Conservation (phyloP, 2,797 vertebrate species). For the Aselliscus stoliczkanus region DNA sequence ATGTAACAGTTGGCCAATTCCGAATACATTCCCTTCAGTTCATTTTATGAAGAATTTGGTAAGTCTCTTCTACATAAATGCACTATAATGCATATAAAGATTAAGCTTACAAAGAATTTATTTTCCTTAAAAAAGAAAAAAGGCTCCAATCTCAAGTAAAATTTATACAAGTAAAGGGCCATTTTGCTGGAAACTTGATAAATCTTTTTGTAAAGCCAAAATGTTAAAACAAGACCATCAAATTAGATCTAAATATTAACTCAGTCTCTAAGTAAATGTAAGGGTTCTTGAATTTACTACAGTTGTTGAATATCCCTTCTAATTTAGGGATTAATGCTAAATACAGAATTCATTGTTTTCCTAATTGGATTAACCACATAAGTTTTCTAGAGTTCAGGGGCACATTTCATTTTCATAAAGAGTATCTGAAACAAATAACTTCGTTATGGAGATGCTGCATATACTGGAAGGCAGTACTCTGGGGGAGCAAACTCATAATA, state of each 20-base stretch:
- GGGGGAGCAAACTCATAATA: background rate
- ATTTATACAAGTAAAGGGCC: background rate
- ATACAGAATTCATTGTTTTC: background rate
- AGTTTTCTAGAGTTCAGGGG: background rate
- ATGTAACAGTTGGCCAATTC: background rate
- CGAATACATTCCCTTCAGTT: background rate
- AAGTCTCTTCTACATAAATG: background rate
- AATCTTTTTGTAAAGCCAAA: constrained; percentile 1
- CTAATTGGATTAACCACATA: background rate
- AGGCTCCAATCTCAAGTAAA: background rate
- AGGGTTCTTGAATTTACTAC: background rate
- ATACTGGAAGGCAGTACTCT: background rate
- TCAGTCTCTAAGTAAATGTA: background rate
- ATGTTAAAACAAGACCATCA: background rate
- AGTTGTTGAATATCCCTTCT: constrained; percentile 3
- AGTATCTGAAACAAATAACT: background rate
- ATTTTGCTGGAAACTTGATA: background rate
- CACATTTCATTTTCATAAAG: constrained; percentile 8
- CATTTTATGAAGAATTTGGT: background rate
- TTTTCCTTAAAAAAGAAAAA: background rate
- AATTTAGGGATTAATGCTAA: constrained; percentile 17
- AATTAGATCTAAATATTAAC: background rate
- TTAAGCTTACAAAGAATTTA: background rate
- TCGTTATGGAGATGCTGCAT: background rate
- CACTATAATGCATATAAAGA: background rate